Evolutionary conservation across 2,113 vertebrate genomes (phyloP).

Genomic region (Anhinga anhinga): DNA sequence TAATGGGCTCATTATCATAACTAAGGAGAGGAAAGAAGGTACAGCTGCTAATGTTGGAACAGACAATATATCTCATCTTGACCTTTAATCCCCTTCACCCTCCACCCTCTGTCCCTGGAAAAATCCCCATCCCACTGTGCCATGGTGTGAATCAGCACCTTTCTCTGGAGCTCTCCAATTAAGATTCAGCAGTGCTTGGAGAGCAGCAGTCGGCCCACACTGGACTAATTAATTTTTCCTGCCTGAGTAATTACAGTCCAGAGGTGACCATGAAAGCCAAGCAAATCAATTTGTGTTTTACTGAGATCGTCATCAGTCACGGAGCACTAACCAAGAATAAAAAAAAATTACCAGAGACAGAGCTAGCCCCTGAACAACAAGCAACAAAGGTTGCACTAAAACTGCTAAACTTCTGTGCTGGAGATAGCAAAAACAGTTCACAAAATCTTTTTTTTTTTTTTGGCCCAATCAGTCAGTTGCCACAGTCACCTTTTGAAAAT

Average conservation of each 20-base stretch:
- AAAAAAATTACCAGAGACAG: not conserved
- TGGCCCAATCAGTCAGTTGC: not conserved
- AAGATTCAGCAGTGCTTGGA: conserved; percentile 19
- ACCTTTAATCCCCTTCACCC: conserved; percentile 22
- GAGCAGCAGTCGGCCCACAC: conserved; percentile 37
- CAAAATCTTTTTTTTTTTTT: not conserved
- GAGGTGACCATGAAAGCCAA: conserved; percentile 67
- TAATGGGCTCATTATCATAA: not conserved
- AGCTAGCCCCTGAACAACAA: not conserved
- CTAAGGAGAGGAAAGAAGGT: not conserved
- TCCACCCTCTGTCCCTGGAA: not conserved
- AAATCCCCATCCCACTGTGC: not conserved
- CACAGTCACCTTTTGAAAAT: not conserved
- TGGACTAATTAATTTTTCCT: conserved; percentile 69
- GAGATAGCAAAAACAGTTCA: not conserved
- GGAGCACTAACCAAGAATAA: conserved; percentile 53
- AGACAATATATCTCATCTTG: not conserved
- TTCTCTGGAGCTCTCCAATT: conserved; percentile 49
- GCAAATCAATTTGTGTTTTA: conserved; percentile 70
- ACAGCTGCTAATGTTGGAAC: not conserved
- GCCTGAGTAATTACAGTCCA: conserved; percentile 71
- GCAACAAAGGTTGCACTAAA: not conserved
- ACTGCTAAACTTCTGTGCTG: not conserved
- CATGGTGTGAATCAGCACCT: conserved; percentile 46
- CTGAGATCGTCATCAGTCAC: conserved; percentile 66